Evolutionary conservation across 2,888 invertebrate species (phyloP).

Genomic region (Diplolepis rosae): DNA sequence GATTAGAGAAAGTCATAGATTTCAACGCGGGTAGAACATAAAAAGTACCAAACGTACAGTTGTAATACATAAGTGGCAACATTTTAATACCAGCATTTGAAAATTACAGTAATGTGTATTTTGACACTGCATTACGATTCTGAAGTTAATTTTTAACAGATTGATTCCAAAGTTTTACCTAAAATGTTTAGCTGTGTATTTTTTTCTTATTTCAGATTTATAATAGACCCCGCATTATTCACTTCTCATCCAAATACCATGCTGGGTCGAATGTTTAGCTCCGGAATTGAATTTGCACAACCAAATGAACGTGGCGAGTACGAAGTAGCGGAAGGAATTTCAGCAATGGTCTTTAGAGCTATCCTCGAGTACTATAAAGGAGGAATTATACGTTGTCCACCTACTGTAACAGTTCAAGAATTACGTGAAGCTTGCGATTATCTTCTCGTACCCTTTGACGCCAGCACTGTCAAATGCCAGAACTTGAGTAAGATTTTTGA

Average conservation of each 20-base stretch:
- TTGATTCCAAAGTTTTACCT: no score
- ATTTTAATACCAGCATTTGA: no score
- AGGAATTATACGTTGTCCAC: constrained; percentile 94
- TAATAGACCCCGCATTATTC: constrained; percentile 94
- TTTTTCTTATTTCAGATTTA: constrained; percentile 76
- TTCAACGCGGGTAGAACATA: no score
- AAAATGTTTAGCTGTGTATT: not conserved
- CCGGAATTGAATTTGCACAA: constrained; percentile 92
- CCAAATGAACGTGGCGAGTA: constrained; percentile 98
- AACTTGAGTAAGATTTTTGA: constrained; percentile 85
- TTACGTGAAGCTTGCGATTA: constrained; percentile 99
- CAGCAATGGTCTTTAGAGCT: constrained; percentile 94
- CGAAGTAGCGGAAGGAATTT: constrained; percentile 97
- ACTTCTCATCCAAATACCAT: constrained; percentile 98
- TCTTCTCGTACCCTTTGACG: constrained; percentile 97
- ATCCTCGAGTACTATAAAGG: constrained; percentile 96
- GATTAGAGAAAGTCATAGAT: no score
- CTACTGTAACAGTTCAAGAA: constrained; percentile 96
- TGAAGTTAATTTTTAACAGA: no score
- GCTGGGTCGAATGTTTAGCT: constrained; percentile 99
- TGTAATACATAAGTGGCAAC: no score
- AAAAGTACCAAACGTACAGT: no score
- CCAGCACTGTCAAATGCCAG: constrained; percentile 95
- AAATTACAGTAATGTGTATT: no score
- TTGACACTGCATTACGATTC: no score